phyloP scores from a whole-genome alignment of 2,113 vertebrate species.

The Pyrgilauda ruficollis region DNA sequence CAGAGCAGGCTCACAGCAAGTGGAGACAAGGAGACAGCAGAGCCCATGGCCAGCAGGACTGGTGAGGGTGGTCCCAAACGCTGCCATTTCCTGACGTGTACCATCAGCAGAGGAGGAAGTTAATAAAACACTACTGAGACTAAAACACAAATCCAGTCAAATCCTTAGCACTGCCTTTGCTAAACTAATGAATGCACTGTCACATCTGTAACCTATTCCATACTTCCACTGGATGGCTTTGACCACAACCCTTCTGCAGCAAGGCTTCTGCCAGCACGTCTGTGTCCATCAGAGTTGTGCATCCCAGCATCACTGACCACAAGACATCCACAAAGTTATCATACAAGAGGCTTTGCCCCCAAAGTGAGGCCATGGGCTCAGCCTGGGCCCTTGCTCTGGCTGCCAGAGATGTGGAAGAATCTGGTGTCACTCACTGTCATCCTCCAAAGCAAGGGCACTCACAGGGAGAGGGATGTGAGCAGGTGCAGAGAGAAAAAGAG shows the following conservation, averaged over 20 bases:
- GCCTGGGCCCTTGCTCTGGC: not conserved
- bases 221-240: not conserved
- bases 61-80: not conserved
- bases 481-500: not conserved
- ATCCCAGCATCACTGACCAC: not conserved
- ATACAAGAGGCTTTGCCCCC: not conserved
- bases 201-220: not conserved
- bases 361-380: not conserved
- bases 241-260: not conserved
- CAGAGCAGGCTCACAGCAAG: not conserved
- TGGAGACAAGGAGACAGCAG: not conserved
- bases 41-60: not conserved
- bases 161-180: not conserved
- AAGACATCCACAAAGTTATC: not conserved
- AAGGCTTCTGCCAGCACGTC: not conserved
- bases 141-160: not conserved
- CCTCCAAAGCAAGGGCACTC: not conserved
- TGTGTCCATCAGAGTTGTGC: not conserved
- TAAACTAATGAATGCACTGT: not conserved
- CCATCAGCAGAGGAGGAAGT: not conserved
- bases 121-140: not conserved
- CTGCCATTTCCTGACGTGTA: not conserved
- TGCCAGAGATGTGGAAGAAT: not conserved
- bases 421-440: not conserved
- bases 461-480: not conserved